These are phyloP conservation scores for Vanessa cardui DNA, from an alignment of 2,888 invertebrate species.

Conservation along the genomic window DNA sequence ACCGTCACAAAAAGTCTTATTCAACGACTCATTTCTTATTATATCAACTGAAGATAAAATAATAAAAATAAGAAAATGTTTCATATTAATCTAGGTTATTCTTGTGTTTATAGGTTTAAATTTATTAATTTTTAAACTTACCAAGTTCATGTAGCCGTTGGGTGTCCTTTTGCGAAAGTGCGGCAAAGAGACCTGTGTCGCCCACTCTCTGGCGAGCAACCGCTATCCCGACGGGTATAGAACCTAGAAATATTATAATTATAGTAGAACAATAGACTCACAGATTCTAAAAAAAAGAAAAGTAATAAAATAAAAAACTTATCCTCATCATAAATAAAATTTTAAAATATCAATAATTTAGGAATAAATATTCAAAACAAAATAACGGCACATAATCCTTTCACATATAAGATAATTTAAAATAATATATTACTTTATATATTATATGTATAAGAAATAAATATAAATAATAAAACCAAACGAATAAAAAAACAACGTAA, in stretches of 20 bases:
- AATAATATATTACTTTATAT: too few species aligned
- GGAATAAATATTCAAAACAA: too few species aligned
- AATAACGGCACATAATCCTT: too few species aligned
- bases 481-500: not conserved
- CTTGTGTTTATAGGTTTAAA: too few species aligned
- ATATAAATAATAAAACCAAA: too few species aligned
- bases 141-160: constrained; percentile 82
- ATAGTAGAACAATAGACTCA: too few species aligned
- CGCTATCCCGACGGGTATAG: constrained; percentile 92
- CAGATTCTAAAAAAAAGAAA: too few species aligned
- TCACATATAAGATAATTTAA: too few species aligned
- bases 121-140: constrained; percentile 54
- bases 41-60: not conserved
- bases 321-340: not conserved
- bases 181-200: constrained; percentile 83
- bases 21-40: not conserved
- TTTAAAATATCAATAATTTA: not conserved
- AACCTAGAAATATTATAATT: constrained; percentile 57
- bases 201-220: constrained; percentile 90
- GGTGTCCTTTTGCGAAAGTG: constrained; percentile 82
- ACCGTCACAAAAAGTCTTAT: not conserved
- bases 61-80: not conserved
- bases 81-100: too few species aligned
- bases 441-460: too few species aligned
- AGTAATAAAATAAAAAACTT: too few species aligned